phyloP scores from a whole-genome alignment of 2,888 invertebrate species.

The Oithona nana region DNA sequence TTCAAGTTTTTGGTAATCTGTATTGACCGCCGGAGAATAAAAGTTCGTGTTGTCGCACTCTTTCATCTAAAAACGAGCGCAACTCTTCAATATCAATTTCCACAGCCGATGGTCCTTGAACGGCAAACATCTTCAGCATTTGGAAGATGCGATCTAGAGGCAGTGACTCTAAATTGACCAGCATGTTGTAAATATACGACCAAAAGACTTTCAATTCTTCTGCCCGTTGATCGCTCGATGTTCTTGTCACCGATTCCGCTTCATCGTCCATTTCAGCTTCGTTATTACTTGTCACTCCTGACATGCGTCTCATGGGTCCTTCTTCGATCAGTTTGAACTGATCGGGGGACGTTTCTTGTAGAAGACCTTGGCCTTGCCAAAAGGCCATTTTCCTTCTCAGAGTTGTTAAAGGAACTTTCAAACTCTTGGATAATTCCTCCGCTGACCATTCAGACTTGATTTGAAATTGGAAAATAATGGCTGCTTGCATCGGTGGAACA shows the following conservation, averaged over 20 bases:
- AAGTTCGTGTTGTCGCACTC: conserved; percentile 74
- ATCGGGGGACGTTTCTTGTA: conserved; percentile 55
- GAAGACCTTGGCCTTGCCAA: conserved; percentile 72
- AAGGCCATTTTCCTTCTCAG: conserved; percentile 68
- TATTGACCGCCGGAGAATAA: conserved; percentile 69
- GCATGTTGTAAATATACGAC: conserved; percentile 93
- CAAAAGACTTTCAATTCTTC: conserved; percentile 61
- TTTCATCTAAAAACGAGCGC: conserved; percentile 69
- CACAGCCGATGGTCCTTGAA: conserved; percentile 64
- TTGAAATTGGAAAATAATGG: conserved; percentile 81
- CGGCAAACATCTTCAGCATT: conserved; percentile 90
- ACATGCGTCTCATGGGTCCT: conserved; percentile 5
- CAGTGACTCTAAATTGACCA: conserved; percentile 78
- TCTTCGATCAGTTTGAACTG: conserved; percentile 30
- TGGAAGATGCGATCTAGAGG: conserved; percentile 82
- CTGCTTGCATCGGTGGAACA: conserved; percentile 81
- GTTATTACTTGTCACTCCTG: background rate
- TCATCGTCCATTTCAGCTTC: conserved; percentile 16
- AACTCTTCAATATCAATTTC: conserved; percentile 76
- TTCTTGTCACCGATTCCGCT: conserved; percentile 12
- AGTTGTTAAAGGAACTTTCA: conserved; percentile 69
- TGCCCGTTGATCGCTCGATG: conserved; percentile 56
- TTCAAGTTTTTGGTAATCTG: conserved; percentile 54
- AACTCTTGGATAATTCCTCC: conserved; percentile 60
- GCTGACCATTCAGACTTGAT: conserved; percentile 40